Base-by-base conservation (phyloP, 2,888 invertebrate genomes). In the Calliphora vomitoria region DNA sequence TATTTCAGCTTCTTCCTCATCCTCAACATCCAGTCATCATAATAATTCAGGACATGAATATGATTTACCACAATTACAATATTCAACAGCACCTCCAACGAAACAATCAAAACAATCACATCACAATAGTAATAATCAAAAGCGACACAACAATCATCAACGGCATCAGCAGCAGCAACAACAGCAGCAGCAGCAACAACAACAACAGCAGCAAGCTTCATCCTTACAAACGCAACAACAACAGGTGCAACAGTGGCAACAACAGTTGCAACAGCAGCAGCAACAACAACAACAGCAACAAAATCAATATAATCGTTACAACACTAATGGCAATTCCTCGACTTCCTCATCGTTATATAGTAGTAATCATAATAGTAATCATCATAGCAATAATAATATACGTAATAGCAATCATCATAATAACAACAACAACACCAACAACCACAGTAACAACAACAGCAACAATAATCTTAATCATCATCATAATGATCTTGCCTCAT, bases 21-120 rank as follows among this genome's bases (percentile, higher is more conserved):
- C 90, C 74, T 90, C 90, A 87, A 78, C 89, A 87, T 90, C 90
- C 86, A 91, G 89, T 89, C 90, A 90, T 88, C 90, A 90, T 88
- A 90, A 90, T 89, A 90, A 89, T 85, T 89, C 85, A 62, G 83
- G 89, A 85, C 89, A 89, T 58, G 90, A 91, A 69, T 91, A 90
- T 88, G 91, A 90, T 64, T 88, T 90, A 78, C 91, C 72, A 50
- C 85, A 87, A 88, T 31, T 81, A 84, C 86, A 91, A 74, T 76
- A 78, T 81, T 55, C 81, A 60, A 90, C 90, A 68, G 90, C 90
- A 79, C 91, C 90, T 74, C 89, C 89, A 69, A 90, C 88, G 55
- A 91, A 91, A 72, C 91, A 91, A 90, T 78, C 90, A 79, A 91
- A 91, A 89, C 90, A 90, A 89, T 90, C 90, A 85, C 90, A 91